A percentile compares a stretch with the other conserved stretches of the same genome.
These are phyloP conservation scores for Styela clava DNA, from an alignment of 23 tunicate genomes.

Conservation along the genomic window DNA sequence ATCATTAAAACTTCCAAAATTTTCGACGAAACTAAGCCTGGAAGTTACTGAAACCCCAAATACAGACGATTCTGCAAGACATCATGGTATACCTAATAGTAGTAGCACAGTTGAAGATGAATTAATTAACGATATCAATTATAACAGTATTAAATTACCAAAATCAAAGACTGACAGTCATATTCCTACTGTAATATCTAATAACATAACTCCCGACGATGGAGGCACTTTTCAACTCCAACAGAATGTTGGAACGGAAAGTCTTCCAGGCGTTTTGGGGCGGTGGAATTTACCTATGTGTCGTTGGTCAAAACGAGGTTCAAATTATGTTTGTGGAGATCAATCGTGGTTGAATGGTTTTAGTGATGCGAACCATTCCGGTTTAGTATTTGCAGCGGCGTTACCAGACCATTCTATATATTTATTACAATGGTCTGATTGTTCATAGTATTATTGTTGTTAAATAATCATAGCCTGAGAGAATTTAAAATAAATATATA, in stretches of 20 bases:
- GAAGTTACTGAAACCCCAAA: not conserved
- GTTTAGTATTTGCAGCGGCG: conserved; percentile 33
- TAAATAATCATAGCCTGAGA: too few relatives aligned
- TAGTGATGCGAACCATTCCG: conserved; percentile 23
- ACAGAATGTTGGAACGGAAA: not conserved
- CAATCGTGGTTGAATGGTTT: conserved; percentile 33
- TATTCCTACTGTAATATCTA: not conserved
- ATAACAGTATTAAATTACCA: conserved; percentile 16
- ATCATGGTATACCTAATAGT: not conserved
- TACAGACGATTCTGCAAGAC: not conserved
- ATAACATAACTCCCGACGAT: not conserved
- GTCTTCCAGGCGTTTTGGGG: not conserved
- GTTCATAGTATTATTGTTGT: conserved; percentile 1
- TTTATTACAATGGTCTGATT: conserved; percentile 23
- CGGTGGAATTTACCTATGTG: conserved; percentile 24
- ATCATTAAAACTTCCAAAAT: not conserved
- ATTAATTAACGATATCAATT: conserved; percentile 26
- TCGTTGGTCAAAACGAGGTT: conserved; percentile 35
- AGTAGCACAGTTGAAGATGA: not conserved
- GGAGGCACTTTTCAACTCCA: not conserved
- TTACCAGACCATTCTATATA: conserved; percentile 26
- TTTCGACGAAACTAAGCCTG: not conserved
- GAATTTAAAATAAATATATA: too few relatives aligned
- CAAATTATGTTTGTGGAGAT: conserved; percentile 33
- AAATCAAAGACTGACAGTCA: not conserved